Evolutionary conservation across 2,113 vertebrate species (phyloP), one percentile per base, ranked within the genome.

Genomic region (Pica pica): DNA sequence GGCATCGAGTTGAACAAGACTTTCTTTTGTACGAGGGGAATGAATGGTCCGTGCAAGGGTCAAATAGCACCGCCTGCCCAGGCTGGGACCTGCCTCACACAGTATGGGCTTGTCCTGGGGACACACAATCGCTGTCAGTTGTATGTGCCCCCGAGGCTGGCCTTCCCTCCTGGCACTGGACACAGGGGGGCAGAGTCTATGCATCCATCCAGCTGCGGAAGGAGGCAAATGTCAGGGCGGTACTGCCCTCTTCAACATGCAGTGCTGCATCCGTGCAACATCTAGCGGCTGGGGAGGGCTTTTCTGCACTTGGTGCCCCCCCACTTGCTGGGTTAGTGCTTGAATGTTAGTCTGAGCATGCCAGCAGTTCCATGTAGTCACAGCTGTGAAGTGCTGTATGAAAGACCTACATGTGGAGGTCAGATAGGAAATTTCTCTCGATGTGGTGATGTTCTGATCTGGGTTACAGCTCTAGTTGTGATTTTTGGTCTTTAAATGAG

Each of bases 21-120:
- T 91, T 89, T 59, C 95, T 96, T 97, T 97, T 97, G 94, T 97
- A 5, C 0, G 0, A 75, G 61, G 77, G 89, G 92, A 95, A 97
- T 97, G 96, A 97, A 97, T 96, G 96, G 92, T 68, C 63, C 1
- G 3, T 0, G 2, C 59, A 24, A 92, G 95, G 95, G 94, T 96
- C 97, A 96, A 95, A 96, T 74, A 95, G 94, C 86, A 50, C 68
- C 5, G 95, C 91, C 81, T 92, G 95, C 90, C 85, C 79, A 94
- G 93, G 65, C 95, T 95, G 92, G 82, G 93, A 61, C 84, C 87
- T 85, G 84, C 74, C 74, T 95, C 61, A 68, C 85, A 92, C 89
- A 97, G 87, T 69, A 80, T 89, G 79, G 84, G 87, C 78, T 96
- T 95, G 91, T 96, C 89, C 83, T 61, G 55, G 78, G 73, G 47